Percentiles rank a stretch among this genome's conserved stretches.
phyloP scores from a whole-genome alignment of 2,113 vertebrate species.

The pig (Sus scrofa) region T2T-Sscrofa CM000824.6:190654501-190655000 shows the following conservation, averaged over 20 bases:
- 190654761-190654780: neutral
- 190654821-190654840: neutral
- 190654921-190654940: constrained; percentile 14
- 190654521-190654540: neutral
- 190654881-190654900: neutral
- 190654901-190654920: neutral
- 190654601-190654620: neutral
- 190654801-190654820: neutral
- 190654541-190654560: neutral
- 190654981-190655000: fast-evolving
- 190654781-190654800: neutral
- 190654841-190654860: neutral
- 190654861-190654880: neutral
- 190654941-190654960: neutral
- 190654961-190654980: neutral
- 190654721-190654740: neutral
- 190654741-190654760: neutral
- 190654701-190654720: neutral
- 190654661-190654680: constrained; percentile 26
- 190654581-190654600: neutral
- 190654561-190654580: neutral
- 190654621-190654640: neutral
- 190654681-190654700: neutral
- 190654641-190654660: neutral
- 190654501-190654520: neutral